phyloP scores from a whole-genome alignment of 2,888 invertebrate species.

The Drosophila testacea region DNA sequence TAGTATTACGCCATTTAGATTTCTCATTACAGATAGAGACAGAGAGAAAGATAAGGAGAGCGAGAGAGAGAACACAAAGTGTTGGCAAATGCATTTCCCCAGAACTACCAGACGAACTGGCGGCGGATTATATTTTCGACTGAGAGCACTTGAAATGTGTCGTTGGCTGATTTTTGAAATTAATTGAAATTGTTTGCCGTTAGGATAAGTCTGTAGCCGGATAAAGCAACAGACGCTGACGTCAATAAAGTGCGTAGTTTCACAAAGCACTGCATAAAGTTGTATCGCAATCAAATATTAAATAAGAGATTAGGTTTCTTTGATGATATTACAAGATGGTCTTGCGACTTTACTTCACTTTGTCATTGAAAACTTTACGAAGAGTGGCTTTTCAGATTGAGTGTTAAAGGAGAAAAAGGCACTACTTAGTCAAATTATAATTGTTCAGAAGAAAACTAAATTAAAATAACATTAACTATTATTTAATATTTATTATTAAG shows the following conservation, averaged over 20 bases:
- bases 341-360: constrained; percentile 9
- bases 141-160: constrained; percentile 38
- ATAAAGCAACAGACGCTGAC: constrained; percentile 48
- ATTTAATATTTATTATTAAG: neutral
- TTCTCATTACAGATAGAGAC: constrained; percentile 50
- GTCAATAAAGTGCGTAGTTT: constrained; percentile 69
- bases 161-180: constrained; percentile 69
- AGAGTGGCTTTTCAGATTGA: neutral
- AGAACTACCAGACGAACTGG: constrained; percentile 25
- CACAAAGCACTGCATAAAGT: constrained; percentile 32
- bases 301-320: constrained; percentile 39
- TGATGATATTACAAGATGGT: constrained; percentile 35
- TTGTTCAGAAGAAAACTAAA: neutral
- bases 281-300: constrained; percentile 23
- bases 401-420: neutral
- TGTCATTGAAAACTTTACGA: constrained; percentile 31
- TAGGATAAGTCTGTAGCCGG: constrained; percentile 38
- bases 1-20: constrained; percentile 59
- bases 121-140: constrained; percentile 44
- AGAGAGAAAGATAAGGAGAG: neutral
- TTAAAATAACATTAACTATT: neutral
- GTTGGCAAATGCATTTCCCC: constrained; percentile 53
- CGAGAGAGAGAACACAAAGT: constrained; percentile 24
- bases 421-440: neutral
- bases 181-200: constrained; percentile 70